Evolutionary conservation across 2,113 vertebrate species (phyloP).

Genomic region (Saguinus imperator): DNA sequence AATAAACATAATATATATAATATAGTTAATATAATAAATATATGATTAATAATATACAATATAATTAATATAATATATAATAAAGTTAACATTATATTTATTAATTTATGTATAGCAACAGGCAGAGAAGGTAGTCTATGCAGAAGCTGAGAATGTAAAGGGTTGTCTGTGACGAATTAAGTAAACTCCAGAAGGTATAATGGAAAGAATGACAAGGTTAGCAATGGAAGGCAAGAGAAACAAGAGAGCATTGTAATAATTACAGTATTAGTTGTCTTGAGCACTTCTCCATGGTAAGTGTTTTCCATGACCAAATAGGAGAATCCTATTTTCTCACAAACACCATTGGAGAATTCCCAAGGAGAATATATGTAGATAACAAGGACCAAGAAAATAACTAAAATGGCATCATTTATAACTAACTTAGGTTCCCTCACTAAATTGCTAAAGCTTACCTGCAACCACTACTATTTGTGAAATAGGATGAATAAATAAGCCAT

Average conservation of each 20-base stretch:
- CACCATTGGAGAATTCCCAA: not conserved
- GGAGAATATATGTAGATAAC: not conserved
- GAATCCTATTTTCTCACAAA: not conserved
- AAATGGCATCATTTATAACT: not conserved
- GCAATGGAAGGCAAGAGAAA: not conserved
- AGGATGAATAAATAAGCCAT: not conserved
- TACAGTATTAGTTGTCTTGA: not conserved
- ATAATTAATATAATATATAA: too few species aligned
- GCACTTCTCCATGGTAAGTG: not conserved
- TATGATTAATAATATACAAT: too few species aligned
- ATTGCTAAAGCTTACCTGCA: not conserved
- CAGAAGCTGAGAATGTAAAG: not conserved
- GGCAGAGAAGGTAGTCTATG: not conserved
- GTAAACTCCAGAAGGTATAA: not conserved
- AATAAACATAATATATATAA: not conserved
- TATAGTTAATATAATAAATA: too few species aligned
- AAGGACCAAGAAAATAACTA: not conserved
- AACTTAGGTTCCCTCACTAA: not conserved
- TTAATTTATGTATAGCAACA: not conserved
- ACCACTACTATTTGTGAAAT: not conserved
- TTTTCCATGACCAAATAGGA: not conserved
- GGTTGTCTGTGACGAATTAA: not conserved
- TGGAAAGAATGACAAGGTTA: not conserved
- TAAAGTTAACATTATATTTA: not conserved
- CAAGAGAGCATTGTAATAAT: not conserved